Evolutionary conservation across 2,888 invertebrate species (phyloP), one percentile per base, ranked within the genome.

Genomic region (Aricia artaxerxes): DNA sequence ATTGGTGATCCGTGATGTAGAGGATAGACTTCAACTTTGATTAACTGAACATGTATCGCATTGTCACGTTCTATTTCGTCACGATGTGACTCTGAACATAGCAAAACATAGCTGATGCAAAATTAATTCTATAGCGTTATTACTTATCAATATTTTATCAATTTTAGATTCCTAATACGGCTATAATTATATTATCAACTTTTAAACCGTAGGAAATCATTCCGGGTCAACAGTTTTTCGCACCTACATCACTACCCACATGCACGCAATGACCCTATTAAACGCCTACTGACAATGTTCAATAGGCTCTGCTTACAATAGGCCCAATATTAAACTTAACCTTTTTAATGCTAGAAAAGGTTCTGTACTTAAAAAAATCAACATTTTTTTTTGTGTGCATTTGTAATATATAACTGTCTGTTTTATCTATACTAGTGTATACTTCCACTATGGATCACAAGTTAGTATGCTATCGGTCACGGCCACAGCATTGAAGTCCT

Each of bases 171-270:
- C 69, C 38, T 38, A 35, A 35, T 69, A 69, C 5, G 69, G 38
- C 11, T 69, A 69, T 69, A 69, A 69, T 69, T 38, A 69, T 69
- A 38, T 35, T 69, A 38, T 35, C 35, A 69, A 69, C 69, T 38
- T 69, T 69, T 35, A 64, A 64, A 69, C 69, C 69, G 69, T 35
- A 69, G 69, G 35, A 31, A 76, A 53, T 57, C 57, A 35, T 76
- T 76, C 35, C 76, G 53, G 31, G 57, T 76, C 57, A 76, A 53
- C 57, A 57, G 57, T 76, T 76, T 76, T 57, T 76, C 76, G 76
- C 76, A 76, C 76, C 76, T 76, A 76, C 76, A 57, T 76, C 76
- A 13, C 76, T 35, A 76, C 76, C 49, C 35, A 76, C 76, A 53
- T 76, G 35, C 35, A 75, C 53, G 53, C 76, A 76, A 57, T 75